Evolutionary conservation across 2,888 invertebrate genomes (phyloP), one percentile per base, ranked within the genome.

Genomic region (Pollenia labialis): DNA sequence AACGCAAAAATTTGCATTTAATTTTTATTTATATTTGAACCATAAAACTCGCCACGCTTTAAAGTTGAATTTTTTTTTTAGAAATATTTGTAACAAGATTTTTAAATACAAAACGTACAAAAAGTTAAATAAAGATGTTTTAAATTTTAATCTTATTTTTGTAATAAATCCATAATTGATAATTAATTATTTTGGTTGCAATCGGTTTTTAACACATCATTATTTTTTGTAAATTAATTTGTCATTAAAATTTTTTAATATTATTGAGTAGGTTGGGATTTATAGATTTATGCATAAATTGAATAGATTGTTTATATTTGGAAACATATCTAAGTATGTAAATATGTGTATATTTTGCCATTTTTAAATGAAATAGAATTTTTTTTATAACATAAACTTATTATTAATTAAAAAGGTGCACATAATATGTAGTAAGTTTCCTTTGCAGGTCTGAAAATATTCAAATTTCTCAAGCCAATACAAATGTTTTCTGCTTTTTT

Each of bases 1-100:
- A 12, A 62, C 40, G 50, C 44, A 23, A 54, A 71, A 52, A 71
- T 71, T 71, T 52, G 16, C 56, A 56, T 56, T 56, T 7, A 56
- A 18, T 56, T 56, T 23, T 23, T 23, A 10, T 56, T 32, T 6
- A 6, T 32, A 32, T 32, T 32, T 56, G 11, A 18, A 12, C 23
- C 32, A 32, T 32, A 6, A 23, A 56, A 54, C 18, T 23, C 56
- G 56, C 9, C 23, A 56, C 56, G 56, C 56, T 56, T 56, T 11
- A n/a, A 56, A 23, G 23, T 58, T 18, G 8, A n/a, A 32, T 58
- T 7, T 2, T 18, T 32, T 14, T 23, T 32, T 32, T 58, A 12
- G 14, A 14, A 56, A 23, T 11, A 58, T 14, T 23, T 32, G 32
- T 58, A 58, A 12, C 32, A 14, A 56, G 23, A 11, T n/a, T n/a